These are phyloP conservation scores for Chaetura pelagica DNA, from an alignment of 2,113 vertebrate genomes.

Conservation along the genomic window DNA sequence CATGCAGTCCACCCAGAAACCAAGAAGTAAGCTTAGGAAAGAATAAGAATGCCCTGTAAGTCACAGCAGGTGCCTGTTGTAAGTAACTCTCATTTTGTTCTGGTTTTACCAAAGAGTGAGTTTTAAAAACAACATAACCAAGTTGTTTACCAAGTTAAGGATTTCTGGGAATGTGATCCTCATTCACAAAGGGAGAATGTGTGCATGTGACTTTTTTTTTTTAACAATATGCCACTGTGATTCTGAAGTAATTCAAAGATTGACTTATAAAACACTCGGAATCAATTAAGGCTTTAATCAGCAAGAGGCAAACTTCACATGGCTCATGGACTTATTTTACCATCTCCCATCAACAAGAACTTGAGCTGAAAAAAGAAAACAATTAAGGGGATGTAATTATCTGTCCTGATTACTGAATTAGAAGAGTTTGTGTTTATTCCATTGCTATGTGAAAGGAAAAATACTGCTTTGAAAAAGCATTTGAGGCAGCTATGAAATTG, in stretches of 20 bases:
- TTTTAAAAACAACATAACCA: constrained; percentile 7
- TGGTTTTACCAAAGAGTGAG: constrained; percentile 12
- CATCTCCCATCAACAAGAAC: constrained; percentile 70
- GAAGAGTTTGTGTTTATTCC: constrained; percentile 69
- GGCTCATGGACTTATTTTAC: constrained; percentile 78
- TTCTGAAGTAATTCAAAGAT: constrained; percentile 73
- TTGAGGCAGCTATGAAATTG: constrained; percentile 4
- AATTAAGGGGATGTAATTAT: constrained; percentile 76
- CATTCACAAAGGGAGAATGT: neutral
- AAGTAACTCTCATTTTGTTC: neutral
- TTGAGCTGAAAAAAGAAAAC: constrained; percentile 75
- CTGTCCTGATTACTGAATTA: constrained; percentile 78
- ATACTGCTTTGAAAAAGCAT: constrained; percentile 21
- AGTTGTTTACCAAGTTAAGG: constrained; percentile 23
- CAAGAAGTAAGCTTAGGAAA: neutral
- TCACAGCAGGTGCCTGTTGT: neutral
- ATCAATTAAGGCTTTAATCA: constrained; percentile 83
- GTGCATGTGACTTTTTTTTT: constrained; percentile 30
- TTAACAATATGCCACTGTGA: constrained; percentile 31
- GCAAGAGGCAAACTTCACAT: constrained; percentile 74
- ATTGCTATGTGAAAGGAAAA: constrained; percentile 35
- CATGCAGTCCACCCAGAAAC: neutral
- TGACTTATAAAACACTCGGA: constrained; percentile 79
- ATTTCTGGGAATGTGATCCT: constrained; percentile 21
- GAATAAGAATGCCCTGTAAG: neutral